Base-by-base conservation (phyloP, 2,113 vertebrate species). In the Chloebia gouldiae region DNA sequence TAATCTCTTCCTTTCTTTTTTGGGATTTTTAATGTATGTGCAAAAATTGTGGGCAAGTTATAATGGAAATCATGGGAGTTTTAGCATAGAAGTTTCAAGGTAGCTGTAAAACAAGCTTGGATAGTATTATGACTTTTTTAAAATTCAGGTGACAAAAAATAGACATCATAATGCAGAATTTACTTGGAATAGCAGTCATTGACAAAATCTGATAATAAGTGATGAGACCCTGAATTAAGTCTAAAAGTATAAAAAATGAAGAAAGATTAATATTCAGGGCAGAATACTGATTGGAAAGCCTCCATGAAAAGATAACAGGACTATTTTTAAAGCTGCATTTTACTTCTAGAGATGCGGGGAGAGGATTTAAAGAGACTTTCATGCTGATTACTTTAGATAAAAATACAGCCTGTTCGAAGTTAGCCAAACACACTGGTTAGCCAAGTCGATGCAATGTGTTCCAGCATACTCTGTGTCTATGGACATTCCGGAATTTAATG, bases 311-410 rank as follows among this genome's bases (percentile, higher is more conserved):
- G 96, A 96, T 97, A 98, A 96, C 69, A 83, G 66, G 49, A 92
- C 80, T 97, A 97, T 97, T 97, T 97, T 96, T 97, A 97, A 93
- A 96, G 75, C 60, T 91, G 75, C 60, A 81, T 97, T 97, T 97
- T 97, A 97, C 88, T 96, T 95, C 93, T 79, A 69, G 68, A 88
- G 76, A 86, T 87, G 93, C 11, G 95, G 66, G 19, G 96, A 97
- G 81, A 95, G 79, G 86, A 94, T 92, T 93, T 95, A 94, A 97
- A 94, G 87, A 95, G 93, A 81, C 93, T 95, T 97, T 97, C 78
- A 95, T 94, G 85, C 61, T 96, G 96, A 98, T 97, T 97, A 97
- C 63, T 91, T 93, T 84, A 95, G 94, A 97, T 94, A 95, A 98
- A 98, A 97, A 97, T 90, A 94, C 42, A 94, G 63, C 45, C 91